phyloP scores from a whole-genome alignment of 2,113 vertebrate species.

The Marmota monax region DNA sequence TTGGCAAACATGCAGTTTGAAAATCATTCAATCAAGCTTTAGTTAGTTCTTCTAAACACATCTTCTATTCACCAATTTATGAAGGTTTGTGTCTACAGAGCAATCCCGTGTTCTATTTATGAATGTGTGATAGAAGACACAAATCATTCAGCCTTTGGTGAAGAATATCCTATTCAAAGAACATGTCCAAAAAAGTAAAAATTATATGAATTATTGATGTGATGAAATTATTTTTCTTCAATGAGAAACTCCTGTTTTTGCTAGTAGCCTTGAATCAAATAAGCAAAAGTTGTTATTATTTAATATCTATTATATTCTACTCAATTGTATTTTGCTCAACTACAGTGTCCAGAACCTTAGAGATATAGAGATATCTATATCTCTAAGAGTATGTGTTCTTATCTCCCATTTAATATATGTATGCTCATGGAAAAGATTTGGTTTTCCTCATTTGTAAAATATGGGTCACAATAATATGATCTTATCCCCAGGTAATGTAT shows the following conservation, averaged over 20 bases:
- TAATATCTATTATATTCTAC: background rate
- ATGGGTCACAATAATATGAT: background rate
- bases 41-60: background rate
- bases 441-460: conserved; percentile 22
- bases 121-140: background rate
- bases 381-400: background rate
- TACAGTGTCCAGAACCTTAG: background rate
- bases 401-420: background rate
- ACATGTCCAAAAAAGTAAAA: background rate
- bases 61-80: background rate
- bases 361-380: background rate
- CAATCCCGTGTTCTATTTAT: background rate
- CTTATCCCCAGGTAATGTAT: background rate
- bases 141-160: background rate
- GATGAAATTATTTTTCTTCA: background rate
- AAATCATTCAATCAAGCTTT: background rate
- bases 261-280: background rate
- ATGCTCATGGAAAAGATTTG: background rate
- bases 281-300: background rate
- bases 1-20: background rate
- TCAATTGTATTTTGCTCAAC: background rate
- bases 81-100: background rate
- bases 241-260: background rate
- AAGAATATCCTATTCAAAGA: background rate
- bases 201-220: background rate